Conservation (phyloP, 2,113 vertebrate genomes). For the Orcinus orca region DNA sequence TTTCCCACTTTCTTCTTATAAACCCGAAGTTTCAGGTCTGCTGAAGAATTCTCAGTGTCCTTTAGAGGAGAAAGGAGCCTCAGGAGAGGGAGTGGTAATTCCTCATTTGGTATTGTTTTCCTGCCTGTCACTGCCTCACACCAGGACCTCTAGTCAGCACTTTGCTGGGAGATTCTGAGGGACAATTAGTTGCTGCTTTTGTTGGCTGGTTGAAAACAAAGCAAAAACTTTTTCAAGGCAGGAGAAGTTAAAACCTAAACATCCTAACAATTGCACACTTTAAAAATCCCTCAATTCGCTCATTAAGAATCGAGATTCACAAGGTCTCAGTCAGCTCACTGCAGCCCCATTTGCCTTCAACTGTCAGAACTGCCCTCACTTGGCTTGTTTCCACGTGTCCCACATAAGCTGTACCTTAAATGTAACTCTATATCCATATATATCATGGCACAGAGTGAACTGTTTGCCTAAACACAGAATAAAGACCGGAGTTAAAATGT, state of each 20-base stretch:
- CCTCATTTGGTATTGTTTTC: conserved; percentile 28
- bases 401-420: conserved; percentile 20
- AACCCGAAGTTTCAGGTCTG: neutral
- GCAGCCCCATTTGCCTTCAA: neutral
- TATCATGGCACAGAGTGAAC: neutral
- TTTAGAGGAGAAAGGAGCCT: neutral
- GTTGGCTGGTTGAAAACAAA: conserved; percentile 23
- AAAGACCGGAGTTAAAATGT: neutral
- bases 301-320: neutral
- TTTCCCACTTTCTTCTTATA: neutral
- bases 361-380: neutral
- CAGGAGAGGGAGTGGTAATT: neutral
- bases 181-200: neutral
- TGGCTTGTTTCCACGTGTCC: conserved; percentile 5
- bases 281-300: neutral
- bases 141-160: neutral
- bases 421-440: neutral
- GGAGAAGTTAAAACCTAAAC: conserved; percentile 47
- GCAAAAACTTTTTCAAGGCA: neutral
- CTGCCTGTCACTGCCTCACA: neutral
- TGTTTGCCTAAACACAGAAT: neutral
- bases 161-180: neutral
- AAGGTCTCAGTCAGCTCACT: neutral
- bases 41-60: neutral
- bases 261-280: neutral